A percentile compares a stretch with the other conserved stretches of the same genome.
phyloP scores from a whole-genome alignment of 2,113 vertebrate species.

The Cettia cetti region DNA sequence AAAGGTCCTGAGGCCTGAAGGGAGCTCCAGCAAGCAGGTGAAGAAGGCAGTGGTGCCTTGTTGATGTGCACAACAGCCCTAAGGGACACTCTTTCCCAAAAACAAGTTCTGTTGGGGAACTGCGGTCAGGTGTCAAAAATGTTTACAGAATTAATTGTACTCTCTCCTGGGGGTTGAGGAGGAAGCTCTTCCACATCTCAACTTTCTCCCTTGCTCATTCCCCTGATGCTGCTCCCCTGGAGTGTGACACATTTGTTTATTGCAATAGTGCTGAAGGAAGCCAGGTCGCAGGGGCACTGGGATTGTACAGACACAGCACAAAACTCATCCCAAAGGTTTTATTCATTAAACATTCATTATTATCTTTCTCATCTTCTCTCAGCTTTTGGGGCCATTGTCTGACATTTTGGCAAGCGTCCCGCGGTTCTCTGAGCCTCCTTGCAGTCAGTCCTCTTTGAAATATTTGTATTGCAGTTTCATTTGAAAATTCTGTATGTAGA shows the following conservation, averaged over 20 bases:
- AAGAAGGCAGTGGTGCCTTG: background rate
- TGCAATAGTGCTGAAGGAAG: background rate
- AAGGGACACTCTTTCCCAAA: background rate
- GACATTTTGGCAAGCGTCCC: background rate
- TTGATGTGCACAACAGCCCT: no score
- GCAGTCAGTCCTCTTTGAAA: background rate
- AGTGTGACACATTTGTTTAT: background rate
- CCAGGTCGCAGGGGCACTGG: background rate
- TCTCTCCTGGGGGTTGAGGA: rapidly evolving
- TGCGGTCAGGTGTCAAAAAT: background rate
- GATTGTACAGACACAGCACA: background rate
- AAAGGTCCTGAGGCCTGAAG: background rate
- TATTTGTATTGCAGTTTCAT: background rate
- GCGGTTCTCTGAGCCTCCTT: background rate
- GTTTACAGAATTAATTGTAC: background rate
- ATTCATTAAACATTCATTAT: background rate
- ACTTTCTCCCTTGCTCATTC: background rate
- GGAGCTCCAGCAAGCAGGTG: background rate
- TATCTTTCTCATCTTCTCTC: background rate
- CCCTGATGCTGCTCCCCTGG: background rate
- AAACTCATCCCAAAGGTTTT: background rate
- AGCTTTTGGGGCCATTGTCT: background rate
- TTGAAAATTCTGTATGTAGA: background rate
- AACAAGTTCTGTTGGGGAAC: background rate
- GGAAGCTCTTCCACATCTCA: background rate